A percentile compares a stretch with the other conserved stretches of the same genome.
phyloP scores from a whole-genome alignment of 2,113 vertebrate genomes.

The Cavia aperea region DNA sequence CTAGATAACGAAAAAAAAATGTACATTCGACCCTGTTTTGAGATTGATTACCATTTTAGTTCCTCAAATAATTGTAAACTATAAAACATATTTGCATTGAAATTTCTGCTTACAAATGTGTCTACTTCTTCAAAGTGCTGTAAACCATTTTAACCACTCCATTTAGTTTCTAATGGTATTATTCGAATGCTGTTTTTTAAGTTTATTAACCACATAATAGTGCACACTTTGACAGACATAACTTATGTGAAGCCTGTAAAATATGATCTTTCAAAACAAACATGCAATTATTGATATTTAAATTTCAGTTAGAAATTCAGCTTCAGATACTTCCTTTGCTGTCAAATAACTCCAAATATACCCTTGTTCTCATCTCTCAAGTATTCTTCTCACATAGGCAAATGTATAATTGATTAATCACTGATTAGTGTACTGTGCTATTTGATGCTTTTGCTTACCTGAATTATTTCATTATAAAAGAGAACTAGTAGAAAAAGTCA shows the following conservation, averaged over 20 bases:
- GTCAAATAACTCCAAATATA: background rate
- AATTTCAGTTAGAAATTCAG: background rate
- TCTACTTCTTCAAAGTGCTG: background rate
- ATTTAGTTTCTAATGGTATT: background rate
- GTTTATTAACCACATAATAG: background rate
- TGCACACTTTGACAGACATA: background rate
- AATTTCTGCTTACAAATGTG: background rate
- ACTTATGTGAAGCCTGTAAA: background rate
- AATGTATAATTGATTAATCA: slow-evolving; percentile 1
- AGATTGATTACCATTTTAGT: background rate
- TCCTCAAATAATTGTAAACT: background rate
- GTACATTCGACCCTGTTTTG: background rate
- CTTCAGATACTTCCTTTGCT: background rate
- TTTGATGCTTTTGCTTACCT: slow-evolving; percentile 26
- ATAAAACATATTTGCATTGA: background rate
- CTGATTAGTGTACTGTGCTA: background rate
- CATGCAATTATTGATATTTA: background rate
- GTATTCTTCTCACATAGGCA: background rate
- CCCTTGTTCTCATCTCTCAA: background rate
- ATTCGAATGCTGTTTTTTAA: background rate
- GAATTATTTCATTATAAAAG: slow-evolving; percentile 39
- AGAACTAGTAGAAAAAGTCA: slow-evolving; percentile 53
- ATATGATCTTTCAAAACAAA: background rate
- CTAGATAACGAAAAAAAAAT: background rate
- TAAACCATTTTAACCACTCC: background rate